A percentile compares a stretch with the other conserved stretches of the same genome.
Evolutionary conservation across 2,888 invertebrate genomes (phyloP).

Genomic region (Rotaria macrura): DNA sequence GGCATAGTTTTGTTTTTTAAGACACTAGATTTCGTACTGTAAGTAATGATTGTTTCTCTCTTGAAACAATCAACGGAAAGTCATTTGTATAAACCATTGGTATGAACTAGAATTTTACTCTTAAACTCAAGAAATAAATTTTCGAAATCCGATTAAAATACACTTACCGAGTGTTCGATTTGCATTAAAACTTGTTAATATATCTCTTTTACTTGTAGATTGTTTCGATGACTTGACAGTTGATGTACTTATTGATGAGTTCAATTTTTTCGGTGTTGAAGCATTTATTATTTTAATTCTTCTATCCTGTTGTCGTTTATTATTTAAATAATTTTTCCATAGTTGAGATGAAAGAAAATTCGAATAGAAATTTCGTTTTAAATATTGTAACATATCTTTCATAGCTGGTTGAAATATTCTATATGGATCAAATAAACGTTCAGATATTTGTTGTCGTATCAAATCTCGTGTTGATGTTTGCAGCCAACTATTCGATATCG

Average conservation of each 20-base stretch:
- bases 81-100: no score
- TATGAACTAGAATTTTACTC: no score
- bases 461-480: background rate
- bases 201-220: background rate
- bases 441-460: background rate
- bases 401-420: background rate
- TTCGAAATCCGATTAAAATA: no score
- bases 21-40: no score
- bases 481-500: background rate
- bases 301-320: constrained; percentile 4
- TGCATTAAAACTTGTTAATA: background rate
- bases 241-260: background rate
- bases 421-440: background rate
- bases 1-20: no score
- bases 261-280: background rate
- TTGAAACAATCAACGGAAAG: no score
- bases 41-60: no score
- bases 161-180: background rate
- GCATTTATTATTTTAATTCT: background rate
- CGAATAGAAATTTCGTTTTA: constrained; percentile 1
- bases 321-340: background rate
- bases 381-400: background rate
- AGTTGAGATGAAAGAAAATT: constrained; percentile 15
- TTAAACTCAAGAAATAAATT: no score
- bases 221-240: background rate